Percentiles rank a stretch among this genome's conserved stretches.
Conservation (phyloP, 2,797 vertebrate species). For the Schizothorax lantsangensis region DNA sequence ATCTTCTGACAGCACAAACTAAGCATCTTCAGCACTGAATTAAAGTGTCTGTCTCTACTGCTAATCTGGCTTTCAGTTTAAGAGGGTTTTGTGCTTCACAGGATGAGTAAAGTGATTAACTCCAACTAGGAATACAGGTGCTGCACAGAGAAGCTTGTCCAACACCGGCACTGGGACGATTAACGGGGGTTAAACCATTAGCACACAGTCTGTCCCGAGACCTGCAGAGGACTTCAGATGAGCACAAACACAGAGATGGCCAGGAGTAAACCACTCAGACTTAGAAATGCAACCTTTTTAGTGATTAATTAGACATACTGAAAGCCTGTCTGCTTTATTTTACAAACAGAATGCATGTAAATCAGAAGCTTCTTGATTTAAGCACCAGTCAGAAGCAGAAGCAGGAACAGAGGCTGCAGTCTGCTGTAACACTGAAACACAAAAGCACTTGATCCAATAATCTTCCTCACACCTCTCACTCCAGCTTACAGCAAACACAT, state of each 20-base stretch:
- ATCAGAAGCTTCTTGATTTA: constrained; percentile 1
- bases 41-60: constrained; percentile 6
- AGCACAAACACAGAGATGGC: neutral
- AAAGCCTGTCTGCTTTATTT: neutral
- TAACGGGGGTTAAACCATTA: constrained; percentile 62
- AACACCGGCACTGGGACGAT: constrained; percentile 70
- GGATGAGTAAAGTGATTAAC: constrained; percentile 68
- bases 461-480: constrained; percentile 68
- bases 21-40: neutral
- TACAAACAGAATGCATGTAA: neutral
- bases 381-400: neutral
- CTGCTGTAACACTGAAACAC: neutral
- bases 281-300: neutral
- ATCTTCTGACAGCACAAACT: neutral
- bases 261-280: neutral
- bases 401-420: neutral
- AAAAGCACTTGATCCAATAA: constrained; percentile 73
- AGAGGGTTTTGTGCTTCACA: constrained; percentile 59
- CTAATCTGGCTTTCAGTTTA: constrained; percentile 67
- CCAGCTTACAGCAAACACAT: constrained; percentile 67
- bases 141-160: constrained; percentile 57
- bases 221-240: constrained; percentile 24
- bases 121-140: constrained; percentile 51
- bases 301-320: neutral
- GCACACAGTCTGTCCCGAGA: constrained; percentile 49